Conservation (phyloP, 2,888 invertebrate genomes). For the Branchellion lobata region DNA sequence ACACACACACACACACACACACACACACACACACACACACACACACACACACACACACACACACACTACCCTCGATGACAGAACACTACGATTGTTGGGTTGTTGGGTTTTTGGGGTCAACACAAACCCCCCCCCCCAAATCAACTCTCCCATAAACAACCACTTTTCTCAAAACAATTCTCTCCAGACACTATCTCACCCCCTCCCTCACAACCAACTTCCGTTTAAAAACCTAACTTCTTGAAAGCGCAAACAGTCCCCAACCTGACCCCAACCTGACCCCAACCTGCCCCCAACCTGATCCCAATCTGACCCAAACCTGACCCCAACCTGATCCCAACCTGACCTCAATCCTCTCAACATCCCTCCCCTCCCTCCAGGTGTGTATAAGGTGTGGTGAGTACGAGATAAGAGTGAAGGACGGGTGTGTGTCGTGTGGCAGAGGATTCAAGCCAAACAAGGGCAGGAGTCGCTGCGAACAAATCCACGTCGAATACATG, state of each 20-base stretch:
- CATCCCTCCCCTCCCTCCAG: conserved; percentile 55
- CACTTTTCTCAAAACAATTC: background rate
- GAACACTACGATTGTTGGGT: too few relatives aligned
- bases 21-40: background rate
- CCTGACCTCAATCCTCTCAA: background rate
- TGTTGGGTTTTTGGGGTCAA: too few relatives aligned
- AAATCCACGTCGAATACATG: conserved; percentile 66
- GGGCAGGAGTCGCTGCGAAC: conserved; percentile 62
- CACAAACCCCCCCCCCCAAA: background rate
- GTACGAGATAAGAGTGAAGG: conserved; percentile 63
- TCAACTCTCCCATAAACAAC: background rate
- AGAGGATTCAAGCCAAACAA: conserved; percentile 70
- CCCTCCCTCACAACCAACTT: background rate
- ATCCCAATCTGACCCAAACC: background rate
- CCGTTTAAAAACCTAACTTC: background rate
- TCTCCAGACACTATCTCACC: background rate
- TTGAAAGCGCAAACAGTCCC: background rate
- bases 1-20: background rate
- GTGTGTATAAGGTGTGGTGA: conserved; percentile 71
- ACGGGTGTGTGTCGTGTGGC: conserved; percentile 66
- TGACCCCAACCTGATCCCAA: background rate
- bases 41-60: background rate
- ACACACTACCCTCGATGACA: background rate
- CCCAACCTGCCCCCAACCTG: background rate
- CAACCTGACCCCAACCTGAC: background rate